Percentiles rank a stretch among this genome's conserved stretches.
Conservation (phyloP, 2,888 invertebrate species). For the Nephrotoma appendiculata region DNA sequence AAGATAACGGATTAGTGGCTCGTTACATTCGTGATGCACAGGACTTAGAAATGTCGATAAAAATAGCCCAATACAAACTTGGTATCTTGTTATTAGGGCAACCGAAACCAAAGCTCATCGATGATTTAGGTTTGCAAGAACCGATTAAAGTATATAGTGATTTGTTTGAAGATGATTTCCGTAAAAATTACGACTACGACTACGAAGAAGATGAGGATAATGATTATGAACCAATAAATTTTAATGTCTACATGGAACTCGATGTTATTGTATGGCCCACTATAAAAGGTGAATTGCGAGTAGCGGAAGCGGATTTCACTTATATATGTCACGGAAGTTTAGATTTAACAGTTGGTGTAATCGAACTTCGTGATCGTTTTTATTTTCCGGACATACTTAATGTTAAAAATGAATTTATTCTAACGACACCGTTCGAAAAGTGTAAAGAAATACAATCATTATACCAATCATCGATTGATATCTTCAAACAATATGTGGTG, state of each 20-base stretch:
- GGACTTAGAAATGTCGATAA: constrained; percentile 53
- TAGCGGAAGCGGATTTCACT: constrained; percentile 37
- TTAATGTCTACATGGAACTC: constrained; percentile 36
- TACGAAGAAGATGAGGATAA: constrained; percentile 29
- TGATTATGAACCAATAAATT: constrained; percentile 33
- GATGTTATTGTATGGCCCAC: constrained; percentile 43
- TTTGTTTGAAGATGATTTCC: constrained; percentile 11
- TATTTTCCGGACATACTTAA: constrained; percentile 36
- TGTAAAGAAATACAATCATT: constrained; percentile 35
- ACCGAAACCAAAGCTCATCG: constrained; percentile 26
- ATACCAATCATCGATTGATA: constrained; percentile 35
- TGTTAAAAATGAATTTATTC: constrained; percentile 38
- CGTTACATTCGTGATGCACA: constrained; percentile 46
- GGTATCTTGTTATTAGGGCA: constrained; percentile 24
- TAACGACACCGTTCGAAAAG: constrained; percentile 38
- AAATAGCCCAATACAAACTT: constrained; percentile 52
- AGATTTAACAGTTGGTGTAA: constrained; percentile 38
- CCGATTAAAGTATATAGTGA: constrained; percentile 3
- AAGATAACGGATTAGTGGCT: constrained; percentile 59
- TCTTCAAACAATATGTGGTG: constrained; percentile 33
- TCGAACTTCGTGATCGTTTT: constrained; percentile 41
- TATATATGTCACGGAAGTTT: constrained; percentile 36
- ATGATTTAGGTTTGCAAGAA: constrained; percentile 19
- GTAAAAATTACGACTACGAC: constrained; percentile 16
- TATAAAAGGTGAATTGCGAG: constrained; percentile 38